Conservation (phyloP, 92 coral and sea anemone species). For the Umimayanthus chanpuru region DNA sequence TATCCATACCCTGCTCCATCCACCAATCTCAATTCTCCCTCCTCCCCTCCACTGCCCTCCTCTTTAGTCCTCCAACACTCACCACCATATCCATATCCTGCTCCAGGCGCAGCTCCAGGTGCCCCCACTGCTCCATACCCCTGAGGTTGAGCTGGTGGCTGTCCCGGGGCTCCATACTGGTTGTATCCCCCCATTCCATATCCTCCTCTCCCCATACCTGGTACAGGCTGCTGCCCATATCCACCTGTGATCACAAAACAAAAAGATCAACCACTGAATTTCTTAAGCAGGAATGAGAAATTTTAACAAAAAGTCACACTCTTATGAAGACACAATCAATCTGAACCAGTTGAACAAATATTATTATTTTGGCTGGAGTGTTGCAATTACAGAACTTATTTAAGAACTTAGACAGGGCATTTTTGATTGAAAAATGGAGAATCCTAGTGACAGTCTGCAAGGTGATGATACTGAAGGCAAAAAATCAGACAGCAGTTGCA, state of each 20-base stretch:
- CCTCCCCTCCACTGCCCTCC: no score
- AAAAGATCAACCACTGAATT: no score
- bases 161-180: conserved; percentile 55
- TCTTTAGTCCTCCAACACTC: background rate
- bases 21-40: no score
- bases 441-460: background rate
- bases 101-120: conserved; percentile 56
- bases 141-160: conserved; percentile 40
- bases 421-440: background rate
- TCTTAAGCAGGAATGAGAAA: background rate
- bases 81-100: conserved; percentile 71
- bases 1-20: no score
- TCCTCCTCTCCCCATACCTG: conserved; percentile 60
- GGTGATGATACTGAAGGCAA: background rate
- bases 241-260: background rate
- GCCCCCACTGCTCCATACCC: conserved; percentile 34
- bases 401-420: background rate
- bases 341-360: no score
- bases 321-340: no score
- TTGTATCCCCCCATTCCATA: conserved; percentile 51
- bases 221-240: conserved; percentile 62
- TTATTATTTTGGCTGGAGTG: no score
- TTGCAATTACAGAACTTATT: background rate
- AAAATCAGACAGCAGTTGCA: background rate
- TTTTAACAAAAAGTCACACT: no score